Evolutionary conservation across 1,140 invertebrate genomes (phyloP).

Genomic region (Trichonephila inaurata): DNA sequence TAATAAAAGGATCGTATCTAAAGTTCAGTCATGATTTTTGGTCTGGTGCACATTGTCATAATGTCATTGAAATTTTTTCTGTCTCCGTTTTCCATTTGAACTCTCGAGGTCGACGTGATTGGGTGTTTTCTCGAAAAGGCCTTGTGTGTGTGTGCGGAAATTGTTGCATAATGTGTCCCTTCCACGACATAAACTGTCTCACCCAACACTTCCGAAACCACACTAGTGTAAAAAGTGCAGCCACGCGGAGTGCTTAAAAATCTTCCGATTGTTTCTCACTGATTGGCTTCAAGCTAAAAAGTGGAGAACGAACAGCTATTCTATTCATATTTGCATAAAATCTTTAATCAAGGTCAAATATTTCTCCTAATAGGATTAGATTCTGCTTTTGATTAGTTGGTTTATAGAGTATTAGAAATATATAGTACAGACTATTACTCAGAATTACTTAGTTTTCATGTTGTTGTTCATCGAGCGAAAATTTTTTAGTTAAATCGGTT

Average conservation of each 20-base stretch:
- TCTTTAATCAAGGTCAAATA: neutral
- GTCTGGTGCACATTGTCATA: neutral
- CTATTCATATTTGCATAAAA: neutral
- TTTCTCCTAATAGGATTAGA: neutral
- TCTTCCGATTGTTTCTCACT: neutral
- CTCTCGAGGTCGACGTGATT: neutral
- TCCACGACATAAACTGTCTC: neutral
- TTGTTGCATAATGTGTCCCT: neutral
- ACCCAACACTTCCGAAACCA: neutral
- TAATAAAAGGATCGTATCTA: neutral
- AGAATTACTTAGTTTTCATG: too few species aligned
- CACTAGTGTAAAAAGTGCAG: constrained; percentile 24
- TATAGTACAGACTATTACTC: too few species aligned
- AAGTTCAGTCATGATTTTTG: neutral
- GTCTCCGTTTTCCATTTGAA: neutral
- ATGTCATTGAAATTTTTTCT: neutral
- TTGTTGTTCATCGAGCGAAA: too few species aligned
- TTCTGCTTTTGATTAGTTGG: neutral
- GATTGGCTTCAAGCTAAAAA: neutral
- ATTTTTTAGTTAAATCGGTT: too few species aligned
- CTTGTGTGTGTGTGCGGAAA: constrained; percentile 12
- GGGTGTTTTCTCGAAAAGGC: constrained; percentile 15
- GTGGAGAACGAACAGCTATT: neutral
- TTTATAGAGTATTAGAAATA: too few species aligned
- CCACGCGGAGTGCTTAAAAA: neutral